Base-by-base conservation (phyloP, 2,888 invertebrate species). In the Carterocephalus palaemon region DNA sequence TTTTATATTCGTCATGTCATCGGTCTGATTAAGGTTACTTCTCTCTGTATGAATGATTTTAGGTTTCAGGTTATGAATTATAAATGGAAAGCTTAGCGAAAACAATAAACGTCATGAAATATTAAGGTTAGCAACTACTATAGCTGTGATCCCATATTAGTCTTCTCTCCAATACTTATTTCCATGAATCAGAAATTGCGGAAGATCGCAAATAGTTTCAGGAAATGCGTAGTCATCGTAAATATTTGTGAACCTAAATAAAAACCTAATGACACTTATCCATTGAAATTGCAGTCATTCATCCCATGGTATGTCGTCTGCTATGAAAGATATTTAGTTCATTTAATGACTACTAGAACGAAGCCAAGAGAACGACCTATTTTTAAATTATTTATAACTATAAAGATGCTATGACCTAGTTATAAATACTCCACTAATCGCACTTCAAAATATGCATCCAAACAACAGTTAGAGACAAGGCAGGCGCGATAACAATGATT, bases 331-430 rank as follows among this genome's bases (percentile, higher is more conserved):
- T 22, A 29, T 15, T 28, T 9, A 2, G n/a, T 13, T 36, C 23
- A n/a, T 6, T 16, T n/a, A 22, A 39, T 28, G 8, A 6, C 20
- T 20, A 22, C 8, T 29, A n/a, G 19, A 15, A 16, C 22, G 16
- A 22, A 36, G 36, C 36, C 43, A 36, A 43, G 36, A 34, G 23
- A 34, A 13, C 16, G 43, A 36, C 43, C 43, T 17, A 43, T 20
- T 29, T n/a, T n/a, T n/a, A n/a, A n/a, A n/a, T n/a, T 43, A 22
- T 4, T 22, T 15, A 29, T 29, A 43, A 34, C 28, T 32, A 32
- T 40, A 34, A 34, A 42, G 13, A 28, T 16, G 7, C 26, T 28
- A 20, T 22, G 42, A 9, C 28, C 42, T 34, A 20, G 42, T 43
- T 36, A 36, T 20, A 28, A 43, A 36, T 36, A 37, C 26, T 12